Base-by-base conservation (phyloP, 2,113 vertebrate species). In the Larimichthys crocea region DNA sequence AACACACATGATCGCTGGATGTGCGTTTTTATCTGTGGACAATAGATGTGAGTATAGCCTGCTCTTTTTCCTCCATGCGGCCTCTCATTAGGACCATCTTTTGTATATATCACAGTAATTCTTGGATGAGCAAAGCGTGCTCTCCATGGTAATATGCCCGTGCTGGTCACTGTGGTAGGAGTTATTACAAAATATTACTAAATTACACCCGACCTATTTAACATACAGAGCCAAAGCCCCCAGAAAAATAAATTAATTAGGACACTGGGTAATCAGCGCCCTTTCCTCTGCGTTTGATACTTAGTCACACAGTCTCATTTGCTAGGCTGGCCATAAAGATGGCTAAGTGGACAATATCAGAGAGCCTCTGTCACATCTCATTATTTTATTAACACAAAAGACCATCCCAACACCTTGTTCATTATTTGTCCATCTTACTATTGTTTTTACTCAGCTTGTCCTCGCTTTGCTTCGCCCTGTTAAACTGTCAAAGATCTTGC, bases 201-300 rank as follows among this genome's bases (percentile, higher is more conserved):
- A 88, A 77, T 88, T 59, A 78, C 68, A 63, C 12, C 48, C 69
- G 5, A 76, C 50, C 48, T 86, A 60, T 85, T 83, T 40, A 29
- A 55, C 22, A 67, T 9, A 42, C 48, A 44, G 12, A 48, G 22
- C 22, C 59, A 24, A 64, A 19, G 55, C 42, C 48, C 5, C 5
- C 22, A 46, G n/a, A 71, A 82, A n/a, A 40, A 42, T 22, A 1
- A 40, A 64, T 50, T 1, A n/a, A 80, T 7, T 12, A 73, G 46
- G 24, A 80, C 48, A 68, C 22, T 0, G n/a, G 14, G 46, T 42
- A 79, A 35, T 72, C 55, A 53, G 60, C n/a, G n/a, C 17, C 20
- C 64, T 68, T 64, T 26, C 11, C 12, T 42, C 11, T 0, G 40
- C 2, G 1, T 77, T 12, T 49, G 11, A 63, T 20, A 57, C 57